Conservation (phyloP, 2,113 vertebrate genomes). For the Gavia stellata region DNA sequence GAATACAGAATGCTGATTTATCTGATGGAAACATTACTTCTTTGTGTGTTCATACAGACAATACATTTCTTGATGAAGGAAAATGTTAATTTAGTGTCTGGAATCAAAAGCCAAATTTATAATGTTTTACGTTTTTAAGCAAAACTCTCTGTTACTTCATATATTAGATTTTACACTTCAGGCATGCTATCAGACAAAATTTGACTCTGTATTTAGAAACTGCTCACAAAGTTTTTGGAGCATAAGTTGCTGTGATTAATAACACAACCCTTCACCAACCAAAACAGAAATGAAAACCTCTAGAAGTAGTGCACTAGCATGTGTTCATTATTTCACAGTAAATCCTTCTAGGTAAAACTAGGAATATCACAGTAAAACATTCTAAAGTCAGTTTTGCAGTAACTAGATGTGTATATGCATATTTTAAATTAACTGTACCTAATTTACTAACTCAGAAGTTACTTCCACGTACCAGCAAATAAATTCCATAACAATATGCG, state of each 20-base stretch:
- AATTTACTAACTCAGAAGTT: not conserved
- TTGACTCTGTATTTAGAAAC: not conserved
- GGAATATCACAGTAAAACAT: not conserved
- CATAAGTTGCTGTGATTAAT: not conserved
- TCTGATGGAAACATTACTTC: not conserved
- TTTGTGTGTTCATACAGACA: not conserved
- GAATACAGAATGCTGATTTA: not conserved
- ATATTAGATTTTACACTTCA: not conserved
- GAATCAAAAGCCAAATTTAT: not conserved
- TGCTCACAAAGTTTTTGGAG: conserved; percentile 10
- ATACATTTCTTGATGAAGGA: not conserved
- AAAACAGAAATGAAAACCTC: not conserved
- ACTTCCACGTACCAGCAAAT: not conserved
- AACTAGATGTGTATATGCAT: not conserved
- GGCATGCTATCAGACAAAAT: not conserved
- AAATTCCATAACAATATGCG: not conserved
- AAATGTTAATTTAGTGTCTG: not conserved
- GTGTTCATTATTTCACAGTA: not conserved
- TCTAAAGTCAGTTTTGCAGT: not conserved
- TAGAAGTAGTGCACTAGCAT: not conserved
- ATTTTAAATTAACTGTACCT: not conserved
- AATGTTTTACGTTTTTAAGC: not conserved
- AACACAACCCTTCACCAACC: not conserved
- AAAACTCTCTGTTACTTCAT: not conserved
- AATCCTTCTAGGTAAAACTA: not conserved